A percentile compares a stretch with the other conserved stretches of the same genome.
phyloP scores from a whole-genome alignment of 2,888 invertebrate genomes.

The Eupithecia subumbrata region DNA sequence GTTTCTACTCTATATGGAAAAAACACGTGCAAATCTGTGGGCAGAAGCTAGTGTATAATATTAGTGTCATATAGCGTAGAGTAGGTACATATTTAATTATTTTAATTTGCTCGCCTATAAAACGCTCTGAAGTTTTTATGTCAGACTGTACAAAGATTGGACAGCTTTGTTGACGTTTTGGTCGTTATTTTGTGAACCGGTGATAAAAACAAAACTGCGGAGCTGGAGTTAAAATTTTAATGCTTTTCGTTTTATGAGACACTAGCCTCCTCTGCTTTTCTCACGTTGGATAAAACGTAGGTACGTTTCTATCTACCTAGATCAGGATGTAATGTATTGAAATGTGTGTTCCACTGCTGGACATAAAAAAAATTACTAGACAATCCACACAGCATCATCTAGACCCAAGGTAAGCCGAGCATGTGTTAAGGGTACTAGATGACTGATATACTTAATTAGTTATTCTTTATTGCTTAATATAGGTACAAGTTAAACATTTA shows the following conservation, averaged over 20 bases:
- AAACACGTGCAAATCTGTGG: background rate
- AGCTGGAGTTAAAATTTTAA: background rate
- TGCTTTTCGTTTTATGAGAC: conserved; percentile 5
- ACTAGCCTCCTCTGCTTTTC: background rate
- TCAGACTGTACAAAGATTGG: conserved; percentile 2
- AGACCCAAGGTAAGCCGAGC: too few relatives aligned
- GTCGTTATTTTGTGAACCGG: conserved; percentile 13
- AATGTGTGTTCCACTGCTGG: too few relatives aligned
- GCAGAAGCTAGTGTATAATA: background rate
- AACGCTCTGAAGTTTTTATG: background rate
- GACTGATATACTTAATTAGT: too few relatives aligned
- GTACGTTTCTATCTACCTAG: background rate
- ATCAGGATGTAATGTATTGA: background rate
- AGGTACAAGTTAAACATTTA: too few relatives aligned
- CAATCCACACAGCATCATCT: too few relatives aligned
- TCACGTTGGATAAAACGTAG: background rate
- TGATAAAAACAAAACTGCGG: conserved; percentile 7
- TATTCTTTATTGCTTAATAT: too few relatives aligned
- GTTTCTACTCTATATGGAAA: background rate
- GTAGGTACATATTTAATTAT: background rate
- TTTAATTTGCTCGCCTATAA: background rate
- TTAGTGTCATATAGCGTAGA: background rate
- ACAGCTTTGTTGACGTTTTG: conserved; percentile 8
- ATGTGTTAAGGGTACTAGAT: too few relatives aligned
- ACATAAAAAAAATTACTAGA: too few relatives aligned